Conservation (phyloP, 1,140 invertebrate species). For the Monomorium pharaonis region DNA sequence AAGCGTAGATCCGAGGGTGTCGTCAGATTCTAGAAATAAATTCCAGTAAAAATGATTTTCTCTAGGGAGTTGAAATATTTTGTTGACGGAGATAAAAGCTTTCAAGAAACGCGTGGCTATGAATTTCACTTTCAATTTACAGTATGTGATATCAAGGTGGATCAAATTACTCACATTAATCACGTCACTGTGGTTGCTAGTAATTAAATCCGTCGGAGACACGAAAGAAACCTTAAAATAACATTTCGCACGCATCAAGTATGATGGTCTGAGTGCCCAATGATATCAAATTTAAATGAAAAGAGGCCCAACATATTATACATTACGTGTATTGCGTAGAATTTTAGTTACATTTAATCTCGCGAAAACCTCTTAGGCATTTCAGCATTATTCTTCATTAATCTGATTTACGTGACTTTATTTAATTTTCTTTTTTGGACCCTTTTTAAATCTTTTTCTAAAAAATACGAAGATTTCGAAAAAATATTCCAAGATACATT, state of each 20-base stretch:
- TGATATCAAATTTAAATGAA: slow-evolving; percentile 61
- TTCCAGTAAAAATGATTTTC: neutral
- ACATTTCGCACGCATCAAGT: slow-evolving; percentile 23
- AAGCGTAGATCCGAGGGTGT: neutral
- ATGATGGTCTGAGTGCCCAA: neutral
- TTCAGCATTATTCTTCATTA: slow-evolving; percentile 31
- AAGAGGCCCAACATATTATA: slow-evolving; percentile 20
- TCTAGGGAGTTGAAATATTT: neutral
- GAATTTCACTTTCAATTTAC: slow-evolving; percentile 41
- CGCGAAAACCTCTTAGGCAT: slow-evolving; percentile 59
- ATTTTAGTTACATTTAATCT: slow-evolving; percentile 50
- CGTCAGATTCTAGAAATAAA: neutral
- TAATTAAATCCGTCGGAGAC: slow-evolving; percentile 34
- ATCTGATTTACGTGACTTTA: neutral
- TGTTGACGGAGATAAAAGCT: slow-evolving; percentile 40
- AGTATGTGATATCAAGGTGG: neutral
- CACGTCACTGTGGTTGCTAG: slow-evolving; percentile 22
- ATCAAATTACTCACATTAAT: slow-evolving; percentile 25
- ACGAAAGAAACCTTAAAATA: slow-evolving; percentile 30
- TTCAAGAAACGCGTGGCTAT: neutral
- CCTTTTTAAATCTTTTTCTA: neutral
- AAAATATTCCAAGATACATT: neutral
- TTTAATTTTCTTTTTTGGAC: neutral
- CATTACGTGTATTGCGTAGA: neutral
- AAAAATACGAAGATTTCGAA: neutral